Evolutionary conservation across 1,140 invertebrate genomes (phyloP).

Genomic region (Zaprionus inermis): DNA sequence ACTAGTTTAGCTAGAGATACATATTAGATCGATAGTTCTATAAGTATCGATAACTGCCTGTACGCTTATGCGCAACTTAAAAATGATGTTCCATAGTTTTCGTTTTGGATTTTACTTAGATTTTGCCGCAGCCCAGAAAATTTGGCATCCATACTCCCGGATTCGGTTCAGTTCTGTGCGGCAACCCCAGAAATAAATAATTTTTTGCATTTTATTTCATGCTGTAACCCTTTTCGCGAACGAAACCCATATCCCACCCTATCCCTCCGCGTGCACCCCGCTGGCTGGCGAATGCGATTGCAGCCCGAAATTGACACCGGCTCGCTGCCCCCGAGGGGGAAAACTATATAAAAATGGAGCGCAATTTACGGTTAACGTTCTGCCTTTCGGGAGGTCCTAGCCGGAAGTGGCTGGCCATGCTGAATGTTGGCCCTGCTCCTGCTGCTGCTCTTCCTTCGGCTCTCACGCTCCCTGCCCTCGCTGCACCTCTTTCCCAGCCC

Average conservation of each 20-base stretch:
- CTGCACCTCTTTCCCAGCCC: background rate
- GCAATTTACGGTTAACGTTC: slow-evolving; percentile 59
- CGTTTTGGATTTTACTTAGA: background rate
- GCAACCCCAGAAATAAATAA: background rate
- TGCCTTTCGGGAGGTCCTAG: slow-evolving; percentile 19
- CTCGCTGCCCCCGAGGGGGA: slow-evolving; percentile 45
- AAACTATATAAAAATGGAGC: slow-evolving; percentile 75
- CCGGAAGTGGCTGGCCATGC: slow-evolving; percentile 27
- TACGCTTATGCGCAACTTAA: no score
- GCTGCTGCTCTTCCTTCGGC: background rate
- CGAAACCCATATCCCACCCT: background rate
- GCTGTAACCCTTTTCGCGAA: slow-evolving; percentile 1
- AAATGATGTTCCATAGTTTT: background rate
- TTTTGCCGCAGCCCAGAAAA: background rate
- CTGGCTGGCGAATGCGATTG: slow-evolving; percentile 1
- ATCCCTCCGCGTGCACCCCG: background rate
- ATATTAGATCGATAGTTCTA: background rate
- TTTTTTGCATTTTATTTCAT: slow-evolving; percentile 19
- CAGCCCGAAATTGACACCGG: slow-evolving; percentile 64
- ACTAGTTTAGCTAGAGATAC: background rate
- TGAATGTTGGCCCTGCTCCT: slow-evolving; percentile 6
- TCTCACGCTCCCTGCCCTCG: no score
- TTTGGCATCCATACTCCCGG: background rate
- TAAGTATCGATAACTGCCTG: background rate
- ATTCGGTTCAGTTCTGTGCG: slow-evolving; percentile 8